Percentiles rank a stretch among this genome's conserved stretches.
Conservation (phyloP, 2,113 vertebrate species). For the Syngnathus floridae region DNA sequence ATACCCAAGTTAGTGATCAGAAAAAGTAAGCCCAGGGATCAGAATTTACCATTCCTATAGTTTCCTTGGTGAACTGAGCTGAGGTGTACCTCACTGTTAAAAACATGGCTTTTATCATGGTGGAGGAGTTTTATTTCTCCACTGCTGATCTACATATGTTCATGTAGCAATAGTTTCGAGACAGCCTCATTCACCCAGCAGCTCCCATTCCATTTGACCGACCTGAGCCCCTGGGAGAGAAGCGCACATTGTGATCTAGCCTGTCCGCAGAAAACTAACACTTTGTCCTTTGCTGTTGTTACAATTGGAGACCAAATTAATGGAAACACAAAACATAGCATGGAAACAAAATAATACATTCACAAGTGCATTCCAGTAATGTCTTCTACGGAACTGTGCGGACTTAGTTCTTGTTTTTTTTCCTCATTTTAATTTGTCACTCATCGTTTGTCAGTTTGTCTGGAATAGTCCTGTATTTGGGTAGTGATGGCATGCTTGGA, state of each 20-base stretch:
- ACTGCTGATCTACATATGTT: not conserved
- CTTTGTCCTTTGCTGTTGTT: conserved; percentile 22
- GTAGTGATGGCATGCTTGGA: conserved; percentile 72
- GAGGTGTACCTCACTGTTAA: not conserved
- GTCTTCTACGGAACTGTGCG: conserved; percentile 57
- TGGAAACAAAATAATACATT: conserved; percentile 21
- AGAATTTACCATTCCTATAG: not conserved
- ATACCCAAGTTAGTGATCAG: not conserved
- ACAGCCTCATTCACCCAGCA: conserved; percentile 66
- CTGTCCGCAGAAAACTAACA: conserved; percentile 19
- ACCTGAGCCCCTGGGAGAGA: conserved; percentile 53
- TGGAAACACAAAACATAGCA: conserved; percentile 53
- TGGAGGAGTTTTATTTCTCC: conserved; percentile 12
- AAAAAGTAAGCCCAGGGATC: not conserved
- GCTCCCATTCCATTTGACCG: conserved; percentile 58
- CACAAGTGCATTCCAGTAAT: conserved; percentile 61
- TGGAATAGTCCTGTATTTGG: conserved; percentile 60
- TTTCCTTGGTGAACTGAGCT: not conserved
- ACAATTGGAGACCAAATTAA: conserved; percentile 38
- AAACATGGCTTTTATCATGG: not conserved
- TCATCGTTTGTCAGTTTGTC: conserved; percentile 58
- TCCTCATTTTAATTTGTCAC: conserved; percentile 52
- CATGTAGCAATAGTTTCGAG: conserved; percentile 7
- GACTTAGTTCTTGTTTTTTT: conserved; percentile 54
- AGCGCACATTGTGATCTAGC: conserved; percentile 38